A percentile compares a stretch with the other conserved stretches of the same genome.
These are phyloP conservation scores for Falco punctatus DNA, from an alignment of 2,113 vertebrate species.

Conservation along the genomic window DNA sequence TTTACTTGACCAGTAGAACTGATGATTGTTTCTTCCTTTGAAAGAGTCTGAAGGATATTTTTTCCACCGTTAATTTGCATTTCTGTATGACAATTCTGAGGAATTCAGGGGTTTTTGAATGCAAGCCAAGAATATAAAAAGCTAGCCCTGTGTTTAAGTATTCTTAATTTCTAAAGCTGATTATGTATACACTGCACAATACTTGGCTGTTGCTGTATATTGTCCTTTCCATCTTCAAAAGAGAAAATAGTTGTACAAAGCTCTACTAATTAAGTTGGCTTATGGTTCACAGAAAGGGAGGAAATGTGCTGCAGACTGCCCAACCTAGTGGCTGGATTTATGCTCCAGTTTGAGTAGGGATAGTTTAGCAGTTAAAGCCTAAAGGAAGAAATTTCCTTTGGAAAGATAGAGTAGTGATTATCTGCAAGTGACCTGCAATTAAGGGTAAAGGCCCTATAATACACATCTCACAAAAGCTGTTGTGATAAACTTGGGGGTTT, in stretches of 20 bases:
- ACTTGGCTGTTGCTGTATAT: not conserved
- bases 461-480: not conserved
- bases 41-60: not conserved
- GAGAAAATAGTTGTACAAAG: not conserved
- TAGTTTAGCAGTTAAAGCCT: not conserved
- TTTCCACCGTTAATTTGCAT: not conserved
- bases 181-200: not conserved
- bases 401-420: not conserved
- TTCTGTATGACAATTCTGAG: not conserved
- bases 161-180: not conserved
- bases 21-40: not conserved
- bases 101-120: fast-evolving
- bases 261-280: not conserved
- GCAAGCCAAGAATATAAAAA: not conserved
- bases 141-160: not conserved
- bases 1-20: not conserved
- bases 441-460: not conserved
- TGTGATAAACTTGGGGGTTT: not conserved
- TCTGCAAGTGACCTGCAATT: not conserved
- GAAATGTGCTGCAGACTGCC: not conserved
- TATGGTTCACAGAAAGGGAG: not conserved
- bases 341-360: not conserved
- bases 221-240: not conserved
- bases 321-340: not conserved
- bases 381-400: not conserved